Conservation (phyloP, 2,888 invertebrate species). For the Lasioglossum marginatum region DNA sequence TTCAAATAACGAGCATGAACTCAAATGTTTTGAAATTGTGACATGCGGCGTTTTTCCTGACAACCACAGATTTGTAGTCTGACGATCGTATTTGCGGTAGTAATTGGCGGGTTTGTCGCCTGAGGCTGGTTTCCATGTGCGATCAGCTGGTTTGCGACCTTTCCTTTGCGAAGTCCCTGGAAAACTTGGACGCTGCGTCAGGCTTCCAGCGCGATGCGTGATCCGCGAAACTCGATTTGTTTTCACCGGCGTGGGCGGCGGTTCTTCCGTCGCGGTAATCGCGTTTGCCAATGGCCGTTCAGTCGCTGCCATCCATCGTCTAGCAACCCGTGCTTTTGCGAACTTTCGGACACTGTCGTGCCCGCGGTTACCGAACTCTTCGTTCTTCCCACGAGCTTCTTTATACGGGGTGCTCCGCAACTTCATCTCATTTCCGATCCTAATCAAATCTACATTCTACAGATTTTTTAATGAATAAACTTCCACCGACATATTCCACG, state of each 20-base stretch:
- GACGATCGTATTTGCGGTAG: background rate
- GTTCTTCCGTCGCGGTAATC: background rate
- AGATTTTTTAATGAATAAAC: background rate
- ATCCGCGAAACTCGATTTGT: conserved; percentile 43
- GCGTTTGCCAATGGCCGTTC: background rate
- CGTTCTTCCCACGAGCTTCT: background rate
- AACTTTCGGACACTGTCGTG: background rate
- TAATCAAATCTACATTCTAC: too few relatives aligned
- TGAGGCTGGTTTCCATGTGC: background rate
- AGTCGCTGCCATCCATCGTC: background rate
- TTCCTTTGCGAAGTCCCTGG: conserved; percentile 33
- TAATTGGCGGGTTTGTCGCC: background rate
- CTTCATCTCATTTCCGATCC: background rate
- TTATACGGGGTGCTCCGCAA: background rate
- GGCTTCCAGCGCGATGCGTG: conserved; percentile 25
- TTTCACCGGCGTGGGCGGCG: background rate
- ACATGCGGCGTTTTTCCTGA: too few relatives aligned
- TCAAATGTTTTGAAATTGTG: background rate
- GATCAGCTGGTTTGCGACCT: background rate
- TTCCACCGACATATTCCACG: background rate
- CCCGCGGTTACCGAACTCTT: background rate
- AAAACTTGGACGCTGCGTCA: conserved; percentile 28
- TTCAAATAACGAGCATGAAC: too few relatives aligned
- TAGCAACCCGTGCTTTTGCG: background rate
- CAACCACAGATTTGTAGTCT: background rate